Conservation (phyloP, 2,113 vertebrate genomes). For the Trichomycterus rosablanca region DNA sequence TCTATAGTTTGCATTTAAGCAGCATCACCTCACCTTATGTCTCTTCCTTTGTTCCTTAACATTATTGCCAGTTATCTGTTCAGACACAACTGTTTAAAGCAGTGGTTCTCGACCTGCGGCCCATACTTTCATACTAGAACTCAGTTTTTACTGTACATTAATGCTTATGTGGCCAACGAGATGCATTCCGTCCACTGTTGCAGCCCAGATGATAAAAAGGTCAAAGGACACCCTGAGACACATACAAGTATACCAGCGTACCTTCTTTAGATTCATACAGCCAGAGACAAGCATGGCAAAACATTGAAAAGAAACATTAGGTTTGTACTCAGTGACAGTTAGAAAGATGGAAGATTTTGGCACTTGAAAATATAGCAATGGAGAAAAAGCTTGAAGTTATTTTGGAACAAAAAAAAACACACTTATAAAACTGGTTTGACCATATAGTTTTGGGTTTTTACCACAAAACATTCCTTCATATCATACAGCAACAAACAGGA, state of each 20-base stretch:
- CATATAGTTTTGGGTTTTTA: constrained; percentile 47
- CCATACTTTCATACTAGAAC: no score
- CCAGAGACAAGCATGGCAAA: no score
- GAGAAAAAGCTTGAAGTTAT: constrained; percentile 35
- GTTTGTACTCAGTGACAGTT: constrained; percentile 27
- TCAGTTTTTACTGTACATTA: no score
- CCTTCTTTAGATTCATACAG: constrained; percentile 26
- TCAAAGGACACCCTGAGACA: constrained; percentile 44
- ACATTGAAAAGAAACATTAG: constrained; percentile 17
- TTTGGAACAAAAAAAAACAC: constrained; percentile 28
- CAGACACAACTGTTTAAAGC: constrained; percentile 35
- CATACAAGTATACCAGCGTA: constrained; percentile 32
- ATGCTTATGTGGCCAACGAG: no score
- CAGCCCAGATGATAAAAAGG: no score
- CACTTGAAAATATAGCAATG: constrained; percentile 38
- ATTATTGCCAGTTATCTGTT: constrained; percentile 37
- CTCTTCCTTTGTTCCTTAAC: no score
- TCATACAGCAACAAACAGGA: constrained; percentile 21
- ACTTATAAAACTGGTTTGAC: constrained; percentile 41
- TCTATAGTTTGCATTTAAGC: constrained; percentile 43
- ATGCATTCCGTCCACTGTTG: no score
- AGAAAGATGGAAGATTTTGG: constrained; percentile 37
- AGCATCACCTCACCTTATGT: constrained; percentile 35
- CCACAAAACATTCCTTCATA: constrained; percentile 74
- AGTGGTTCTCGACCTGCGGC: no score